Base-by-base conservation (phyloP, 2,113 vertebrate species). In the Odocoileus virginianus region DNA sequence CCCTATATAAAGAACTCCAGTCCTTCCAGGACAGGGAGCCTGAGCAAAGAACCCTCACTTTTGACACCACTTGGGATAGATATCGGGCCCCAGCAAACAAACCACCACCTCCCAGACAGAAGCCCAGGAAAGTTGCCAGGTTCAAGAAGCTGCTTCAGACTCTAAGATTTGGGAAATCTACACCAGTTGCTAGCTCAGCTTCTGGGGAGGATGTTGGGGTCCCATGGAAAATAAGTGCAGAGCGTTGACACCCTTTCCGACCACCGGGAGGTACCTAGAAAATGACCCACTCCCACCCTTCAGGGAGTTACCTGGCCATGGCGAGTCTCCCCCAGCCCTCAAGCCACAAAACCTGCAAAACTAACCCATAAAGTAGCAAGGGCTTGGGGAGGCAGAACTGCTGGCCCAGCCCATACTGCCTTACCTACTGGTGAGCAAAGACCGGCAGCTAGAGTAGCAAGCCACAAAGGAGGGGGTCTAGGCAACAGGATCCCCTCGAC, bases 341-440 rank as follows among this genome's bases (percentile, higher is more conserved):
- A 89, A 92, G 27, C 88, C 93, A 89, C 25, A 74, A 92, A 97
- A 84, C 27, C 84, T 92, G 27, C 64, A 97, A 97, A 96, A 92
- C 87, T 95, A 92, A 96, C 43, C 43, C 87, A 91, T 40, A 67
- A 95, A 90, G 84, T 43, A 94, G 58, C 47, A 61, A 92, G 82
- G 47, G 50, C 52, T 85, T 90, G 13, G 60, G 84, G 86, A 89
- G 33, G 60, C 64, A 92, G 58, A 89, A 92, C 81, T 86, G 67
- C 21, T 90, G 74, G 71, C 85, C 87, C 89, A 82, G 78, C 67
- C 94, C 89, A 78, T 36, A 71, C 27, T 88, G 67, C 87, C 89
- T 96, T 86, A 91, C 90, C 87, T 64, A 27, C 76, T 85, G 60
- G 60, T 94, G 81, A 97, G 79, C 47, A 87, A 94, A 82, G 36